Evolutionary conservation across 2,113 vertebrate species (phyloP).

Genomic region (Phaetusa simplex): DNA sequence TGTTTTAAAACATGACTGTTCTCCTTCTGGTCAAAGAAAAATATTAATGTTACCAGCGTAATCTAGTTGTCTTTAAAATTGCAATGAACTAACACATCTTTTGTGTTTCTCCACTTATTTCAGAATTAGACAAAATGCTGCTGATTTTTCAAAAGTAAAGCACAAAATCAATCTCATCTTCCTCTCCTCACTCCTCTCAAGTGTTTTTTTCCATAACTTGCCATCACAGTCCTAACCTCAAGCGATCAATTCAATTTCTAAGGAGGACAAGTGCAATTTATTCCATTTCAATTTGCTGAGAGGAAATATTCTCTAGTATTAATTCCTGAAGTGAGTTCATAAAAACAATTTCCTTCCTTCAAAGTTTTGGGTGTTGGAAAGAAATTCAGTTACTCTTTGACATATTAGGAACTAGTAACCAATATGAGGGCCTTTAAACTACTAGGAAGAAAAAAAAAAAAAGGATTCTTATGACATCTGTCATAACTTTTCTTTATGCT

Average conservation of each 20-base stretch:
- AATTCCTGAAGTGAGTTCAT: conserved; percentile 64
- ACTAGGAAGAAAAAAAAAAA: neutral
- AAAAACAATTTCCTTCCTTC: conserved; percentile 46
- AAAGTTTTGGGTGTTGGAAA: conserved; percentile 39
- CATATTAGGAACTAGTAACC: neutral
- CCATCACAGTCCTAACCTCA: neutral
- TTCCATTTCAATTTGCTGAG: conserved; percentile 63
- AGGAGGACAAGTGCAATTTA: conserved; percentile 53
- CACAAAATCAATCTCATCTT: neutral
- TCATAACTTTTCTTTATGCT: neutral
- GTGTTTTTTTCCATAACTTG: neutral
- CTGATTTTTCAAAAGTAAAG: conserved; percentile 2
- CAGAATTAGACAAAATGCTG: conserved; percentile 4
- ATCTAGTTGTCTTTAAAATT: neutral
- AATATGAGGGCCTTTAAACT: neutral
- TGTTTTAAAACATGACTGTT: neutral
- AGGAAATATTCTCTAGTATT: conserved; percentile 55
- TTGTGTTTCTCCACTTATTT: neutral
- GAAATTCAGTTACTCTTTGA: conserved; percentile 48
- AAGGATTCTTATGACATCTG: neutral
- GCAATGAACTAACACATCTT: neutral
- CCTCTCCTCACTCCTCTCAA: neutral
- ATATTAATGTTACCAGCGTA: neutral
- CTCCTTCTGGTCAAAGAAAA: neutral
- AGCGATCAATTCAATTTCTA: conserved; percentile 52